These are phyloP conservation scores for Corythoichthys intestinalis DNA, from an alignment of 2,113 vertebrate genomes.

Conservation along the genomic window DNA sequence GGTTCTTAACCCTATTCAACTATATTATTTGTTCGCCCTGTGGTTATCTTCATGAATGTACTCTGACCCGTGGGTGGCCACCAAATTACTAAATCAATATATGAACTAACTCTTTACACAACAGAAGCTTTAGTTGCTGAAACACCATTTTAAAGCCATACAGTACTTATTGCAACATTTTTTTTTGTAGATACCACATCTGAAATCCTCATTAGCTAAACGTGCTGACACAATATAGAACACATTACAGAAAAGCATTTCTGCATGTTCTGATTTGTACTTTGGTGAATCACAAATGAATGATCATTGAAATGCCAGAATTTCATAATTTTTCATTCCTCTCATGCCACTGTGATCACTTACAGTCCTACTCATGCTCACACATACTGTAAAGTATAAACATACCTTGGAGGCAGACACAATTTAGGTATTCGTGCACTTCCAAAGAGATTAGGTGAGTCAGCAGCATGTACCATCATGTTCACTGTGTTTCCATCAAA, in stretches of 20 bases:
- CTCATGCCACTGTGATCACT: neutral
- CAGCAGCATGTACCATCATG: slow-evolving; percentile 69
- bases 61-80: slow-evolving; percentile 7
- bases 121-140: neutral
- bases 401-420: slow-evolving; percentile 47
- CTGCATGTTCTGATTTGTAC: neutral
- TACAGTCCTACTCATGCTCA: neutral
- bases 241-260: neutral
- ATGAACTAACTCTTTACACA: neutral
- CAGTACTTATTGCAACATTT: slow-evolving; percentile 7
- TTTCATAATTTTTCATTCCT: slow-evolving; percentile 28
- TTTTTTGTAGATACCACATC: slow-evolving; percentile 2
- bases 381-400: slow-evolving; percentile 14
- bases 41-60: slow-evolving; percentile 4
- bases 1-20: neutral
- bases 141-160: neutral
- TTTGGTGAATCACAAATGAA: neutral
- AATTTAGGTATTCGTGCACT: neutral
- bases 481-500: slow-evolving; percentile 24
- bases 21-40: neutral
- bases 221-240: neutral
- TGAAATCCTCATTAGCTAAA: slow-evolving; percentile 20
- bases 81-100: slow-evolving; percentile 2
- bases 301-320: slow-evolving; percentile 9
- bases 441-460: slow-evolving; percentile 62